Conservation (phyloP, 2,797 vertebrate genomes). For the Acropternis orthonyx region DNA sequence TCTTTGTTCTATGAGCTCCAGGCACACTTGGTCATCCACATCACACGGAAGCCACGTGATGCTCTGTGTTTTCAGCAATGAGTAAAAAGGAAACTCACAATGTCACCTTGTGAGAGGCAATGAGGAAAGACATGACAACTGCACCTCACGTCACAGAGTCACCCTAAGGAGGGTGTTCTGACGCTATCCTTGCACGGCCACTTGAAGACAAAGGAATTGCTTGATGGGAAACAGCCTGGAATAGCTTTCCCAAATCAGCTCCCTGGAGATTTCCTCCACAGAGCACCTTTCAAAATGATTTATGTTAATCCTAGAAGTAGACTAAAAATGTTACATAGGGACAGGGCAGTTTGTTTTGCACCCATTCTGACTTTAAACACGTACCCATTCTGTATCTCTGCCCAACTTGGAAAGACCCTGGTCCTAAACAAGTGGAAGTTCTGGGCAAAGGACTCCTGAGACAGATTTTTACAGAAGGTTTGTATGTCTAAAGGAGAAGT, state of each 20-base stretch:
- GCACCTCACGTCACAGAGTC: not conserved
- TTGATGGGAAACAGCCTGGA: not conserved
- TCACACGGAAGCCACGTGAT: not conserved
- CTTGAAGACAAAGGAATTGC: not conserved
- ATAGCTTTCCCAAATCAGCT: not conserved
- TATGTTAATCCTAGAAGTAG: not conserved
- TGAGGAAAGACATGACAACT: not conserved
- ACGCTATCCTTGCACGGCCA: not conserved
- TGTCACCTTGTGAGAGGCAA: not conserved
- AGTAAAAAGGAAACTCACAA: not conserved
- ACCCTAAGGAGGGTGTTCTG: not conserved
- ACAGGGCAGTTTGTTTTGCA: not conserved
- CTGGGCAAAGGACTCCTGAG: not conserved
- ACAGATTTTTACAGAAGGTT: not conserved
- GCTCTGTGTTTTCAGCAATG: not conserved
- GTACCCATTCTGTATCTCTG: not conserved
- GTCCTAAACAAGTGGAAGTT: not conserved
- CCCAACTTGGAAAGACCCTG: not conserved
- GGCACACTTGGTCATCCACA: not conserved
- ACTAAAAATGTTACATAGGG: not conserved
- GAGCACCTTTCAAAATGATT: not conserved
- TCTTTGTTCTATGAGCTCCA: not conserved
- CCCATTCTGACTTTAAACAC: not conserved
- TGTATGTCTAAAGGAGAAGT: not conserved
- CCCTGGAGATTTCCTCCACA: not conserved